These are phyloP conservation scores for Carpatolechia fugitivella DNA, from an alignment of 2,888 invertebrate genomes.

Conservation along the genomic window DNA sequence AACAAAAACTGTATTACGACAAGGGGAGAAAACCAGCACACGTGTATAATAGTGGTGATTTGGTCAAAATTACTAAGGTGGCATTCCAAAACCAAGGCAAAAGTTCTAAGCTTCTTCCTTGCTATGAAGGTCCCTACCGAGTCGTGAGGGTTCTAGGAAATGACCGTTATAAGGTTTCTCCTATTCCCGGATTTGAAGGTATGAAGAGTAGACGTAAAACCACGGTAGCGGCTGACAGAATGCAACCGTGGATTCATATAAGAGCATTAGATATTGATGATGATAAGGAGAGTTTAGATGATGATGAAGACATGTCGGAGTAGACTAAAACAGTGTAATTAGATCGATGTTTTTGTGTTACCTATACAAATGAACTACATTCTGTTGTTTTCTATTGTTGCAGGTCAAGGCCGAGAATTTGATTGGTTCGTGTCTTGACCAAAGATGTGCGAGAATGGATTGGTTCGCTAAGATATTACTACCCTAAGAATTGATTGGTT, in stretches of 20 bases:
- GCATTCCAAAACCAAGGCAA: not conserved
- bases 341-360: no score
- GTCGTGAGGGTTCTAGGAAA: not conserved
- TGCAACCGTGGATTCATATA: not conserved
- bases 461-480: not conserved
- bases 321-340: no score
- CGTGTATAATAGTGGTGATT: not conserved
- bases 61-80: not conserved
- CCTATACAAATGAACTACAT: no score
- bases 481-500: no score
- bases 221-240: not conserved
- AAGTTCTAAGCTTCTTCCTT: not conserved
- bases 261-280: not conserved
- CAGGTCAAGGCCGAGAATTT: constrained; percentile 1
- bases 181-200: not conserved
- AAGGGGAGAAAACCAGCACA: not conserved
- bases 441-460: not conserved
- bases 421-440: not conserved
- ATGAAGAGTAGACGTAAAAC: not conserved
- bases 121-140: not conserved
- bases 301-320: no score
- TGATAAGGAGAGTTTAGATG: not conserved
- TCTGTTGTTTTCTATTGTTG: not conserved
- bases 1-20: not conserved
- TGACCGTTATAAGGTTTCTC: not conserved